Evolutionary conservation across 2,113 vertebrate species (phyloP), one percentile per base, ranked within the genome.

Genomic region (Datnioides undecimradiatus): DNA sequence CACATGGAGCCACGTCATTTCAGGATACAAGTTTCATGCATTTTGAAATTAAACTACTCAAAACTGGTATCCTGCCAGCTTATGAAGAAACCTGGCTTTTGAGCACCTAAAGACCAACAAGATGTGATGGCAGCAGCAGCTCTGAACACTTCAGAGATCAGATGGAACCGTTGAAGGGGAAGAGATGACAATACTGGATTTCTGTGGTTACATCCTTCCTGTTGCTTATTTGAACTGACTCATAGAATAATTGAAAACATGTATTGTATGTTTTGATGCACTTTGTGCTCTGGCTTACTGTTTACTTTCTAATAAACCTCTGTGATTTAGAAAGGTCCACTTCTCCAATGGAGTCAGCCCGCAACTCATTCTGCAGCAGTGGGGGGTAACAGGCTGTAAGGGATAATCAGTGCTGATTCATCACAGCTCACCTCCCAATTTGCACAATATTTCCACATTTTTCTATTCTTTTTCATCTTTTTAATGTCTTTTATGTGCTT

Each of bases 351-450:
- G 33, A 82, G 48, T 73, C 1, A 2, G 27, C 13, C 45, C 38
- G 34, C n/a, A 6, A 51, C 70, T 76, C 60, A 74, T 70, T 48
- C n/a, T 33, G 33, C 2, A 41, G 57, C 67, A 76, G 80, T 8
- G 38, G 43, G 74, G 71, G 66, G 65, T 74, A 84, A 70, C 31
- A 54, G 54, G 46, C 79, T 59, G 23, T 13, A 23, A 43, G 71
- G 69, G 48, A 65, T 68, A 69, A 80, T 83, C 74, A 74, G 36
- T 8, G 43, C 64, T 78, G 51, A 78, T 80, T 88, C 73, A 83
- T 29, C 19, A 63, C 33, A 79, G 73, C 40, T 73, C 55, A 80
- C 46, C 21, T 71, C 31, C 27, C 34, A 48, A 29, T 66, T 63
- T 79, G 59, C 8, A 40, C 27, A 70, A 54, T 67, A 48, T 63